Percentiles rank a stretch among this genome's conserved stretches.
Evolutionary conservation across 2,113 vertebrate genomes (phyloP).

Genomic region (Recurvirostra avosetta): DNA sequence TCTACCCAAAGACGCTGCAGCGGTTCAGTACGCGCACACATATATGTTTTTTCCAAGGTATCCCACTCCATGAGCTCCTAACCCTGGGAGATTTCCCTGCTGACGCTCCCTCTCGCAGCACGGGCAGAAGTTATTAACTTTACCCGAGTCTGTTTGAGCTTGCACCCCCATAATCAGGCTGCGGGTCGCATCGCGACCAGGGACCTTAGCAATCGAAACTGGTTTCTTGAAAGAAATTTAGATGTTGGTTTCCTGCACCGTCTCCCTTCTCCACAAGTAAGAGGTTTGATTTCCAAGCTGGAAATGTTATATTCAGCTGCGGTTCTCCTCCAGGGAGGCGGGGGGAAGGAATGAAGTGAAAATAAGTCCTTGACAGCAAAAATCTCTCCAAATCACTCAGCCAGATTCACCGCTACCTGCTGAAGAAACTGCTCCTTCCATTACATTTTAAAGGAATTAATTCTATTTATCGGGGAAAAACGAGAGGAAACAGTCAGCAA

Average conservation of each 20-base stretch:
- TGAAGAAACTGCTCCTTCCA: neutral
- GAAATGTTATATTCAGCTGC: neutral
- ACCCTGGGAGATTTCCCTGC: neutral
- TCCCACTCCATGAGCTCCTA: neutral
- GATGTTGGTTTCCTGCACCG: neutral
- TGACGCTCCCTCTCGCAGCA: neutral
- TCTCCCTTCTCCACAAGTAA: neutral
- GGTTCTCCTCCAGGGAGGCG: neutral
- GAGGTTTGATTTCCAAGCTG: neutral
- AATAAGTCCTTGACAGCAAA: neutral
- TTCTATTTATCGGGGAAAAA: neutral
- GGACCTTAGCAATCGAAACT: neutral
- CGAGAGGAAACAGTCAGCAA: neutral
- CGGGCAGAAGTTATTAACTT: neutral
- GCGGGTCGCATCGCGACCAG: fast-evolving
- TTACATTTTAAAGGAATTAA: neutral
- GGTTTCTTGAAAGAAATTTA: neutral
- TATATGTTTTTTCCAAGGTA: neutral
- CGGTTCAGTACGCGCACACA: too few species aligned
- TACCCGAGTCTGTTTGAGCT: neutral
- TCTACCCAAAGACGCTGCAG: neutral
- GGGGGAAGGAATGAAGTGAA: neutral
- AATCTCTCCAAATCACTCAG: neutral
- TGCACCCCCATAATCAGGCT: neutral
- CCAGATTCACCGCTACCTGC: neutral